A percentile compares a stretch with the other conserved stretches of the same genome.
These are phyloP conservation scores for Chymomyza procnemis DNA, from an alignment of 2,888 invertebrate genomes.

Conservation along the genomic window DNA sequence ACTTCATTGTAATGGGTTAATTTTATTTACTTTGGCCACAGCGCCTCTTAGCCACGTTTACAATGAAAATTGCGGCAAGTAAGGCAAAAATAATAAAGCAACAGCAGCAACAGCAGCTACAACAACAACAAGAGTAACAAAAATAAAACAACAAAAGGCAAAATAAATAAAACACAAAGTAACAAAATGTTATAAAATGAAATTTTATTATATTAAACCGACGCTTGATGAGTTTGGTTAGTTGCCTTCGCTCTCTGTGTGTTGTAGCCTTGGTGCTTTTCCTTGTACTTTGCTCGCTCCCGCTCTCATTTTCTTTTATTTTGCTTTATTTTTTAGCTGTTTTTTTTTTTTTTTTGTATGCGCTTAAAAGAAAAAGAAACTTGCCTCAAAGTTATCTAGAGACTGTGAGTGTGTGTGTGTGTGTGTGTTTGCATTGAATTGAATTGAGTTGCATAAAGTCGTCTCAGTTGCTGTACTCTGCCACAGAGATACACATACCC, in stretches of 20 bases:
- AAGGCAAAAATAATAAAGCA: slow-evolving; percentile 54
- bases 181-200: slow-evolving; percentile 70
- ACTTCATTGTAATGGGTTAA: slow-evolving; percentile 73
- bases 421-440: slow-evolving; percentile 49
- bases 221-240: slow-evolving; percentile 73
- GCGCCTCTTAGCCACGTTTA: slow-evolving; percentile 11
- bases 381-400: slow-evolving; percentile 44
- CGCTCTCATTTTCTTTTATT: slow-evolving; percentile 29
- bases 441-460: slow-evolving; percentile 46
- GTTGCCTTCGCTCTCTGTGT: slow-evolving; percentile 38
- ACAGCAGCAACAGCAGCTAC: slow-evolving; percentile 33
- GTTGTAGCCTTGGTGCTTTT: too few relatives aligned
- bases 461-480: slow-evolving; percentile 14
- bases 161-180: slow-evolving; percentile 15
- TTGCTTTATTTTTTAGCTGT: slow-evolving; percentile 4
- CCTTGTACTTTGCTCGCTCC: neutral
- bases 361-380: slow-evolving; percentile 5
- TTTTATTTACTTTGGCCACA: slow-evolving; percentile 64
- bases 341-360: slow-evolving; percentile 30
- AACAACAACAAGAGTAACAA: slow-evolving; percentile 2
- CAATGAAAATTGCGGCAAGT: slow-evolving; percentile 50
- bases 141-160: slow-evolving; percentile 12
- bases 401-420: slow-evolving; percentile 3
- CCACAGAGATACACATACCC: slow-evolving; percentile 4
- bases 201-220: slow-evolving; percentile 74